Conservation (phyloP, 1,140 invertebrate genomes). For the Plutomurus gul region DNA sequence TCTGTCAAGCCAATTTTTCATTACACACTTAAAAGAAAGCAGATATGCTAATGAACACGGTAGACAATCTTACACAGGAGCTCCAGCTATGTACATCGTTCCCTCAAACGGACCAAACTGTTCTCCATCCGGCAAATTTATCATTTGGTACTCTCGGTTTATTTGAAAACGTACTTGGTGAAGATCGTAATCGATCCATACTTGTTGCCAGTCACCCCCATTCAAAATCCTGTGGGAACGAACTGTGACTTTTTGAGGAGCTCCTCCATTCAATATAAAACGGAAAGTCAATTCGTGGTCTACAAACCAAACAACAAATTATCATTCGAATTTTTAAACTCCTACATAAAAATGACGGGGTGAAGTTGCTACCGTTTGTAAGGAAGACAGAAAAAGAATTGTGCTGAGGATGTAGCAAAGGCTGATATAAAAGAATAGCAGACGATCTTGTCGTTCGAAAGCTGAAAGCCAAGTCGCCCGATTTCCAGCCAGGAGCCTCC, state of each 20-base stretch:
- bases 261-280: conserved; percentile 83
- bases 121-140: conserved; percentile 79
- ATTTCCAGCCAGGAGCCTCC: conserved; percentile 86
- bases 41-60: neutral
- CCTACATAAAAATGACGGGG: too few species aligned
- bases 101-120: conserved; percentile 90
- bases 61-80: conserved; percentile 70
- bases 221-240: conserved; percentile 80
- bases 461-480: conserved; percentile 88
- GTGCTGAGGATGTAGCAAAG: conserved; percentile 82
- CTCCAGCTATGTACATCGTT: conserved; percentile 89
- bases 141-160: conserved; percentile 84
- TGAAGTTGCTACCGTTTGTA: conserved; percentile 67
- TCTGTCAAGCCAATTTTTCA: conserved; percentile 54
- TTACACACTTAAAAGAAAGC: conserved; percentile 58
- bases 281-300: conserved; percentile 86
- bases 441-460: conserved; percentile 87
- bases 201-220: conserved; percentile 91
- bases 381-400: conserved; percentile 87
- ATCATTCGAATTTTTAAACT: too few species aligned
- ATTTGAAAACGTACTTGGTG: conserved; percentile 93
- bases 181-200: conserved; percentile 87
- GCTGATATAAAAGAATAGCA: conserved; percentile 87
- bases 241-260: conserved; percentile 75
- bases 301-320: conserved; percentile 56